Evolutionary conservation across 1,140 invertebrate genomes (phyloP), one percentile per base, ranked within the genome.

Genomic region (Atta colombica): DNA sequence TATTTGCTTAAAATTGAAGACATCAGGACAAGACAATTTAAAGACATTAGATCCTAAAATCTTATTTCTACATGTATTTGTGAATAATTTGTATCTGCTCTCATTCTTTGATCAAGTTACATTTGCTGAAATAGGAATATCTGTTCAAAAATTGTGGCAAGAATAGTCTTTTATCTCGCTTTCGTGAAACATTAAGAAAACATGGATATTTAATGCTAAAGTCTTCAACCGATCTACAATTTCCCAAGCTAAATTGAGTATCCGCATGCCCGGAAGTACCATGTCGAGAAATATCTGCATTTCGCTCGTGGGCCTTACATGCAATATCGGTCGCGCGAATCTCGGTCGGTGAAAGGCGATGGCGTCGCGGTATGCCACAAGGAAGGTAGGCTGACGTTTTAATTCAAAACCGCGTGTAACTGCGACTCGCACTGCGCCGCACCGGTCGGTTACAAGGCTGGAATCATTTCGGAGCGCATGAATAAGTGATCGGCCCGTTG

Each of bases 391-490:
- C 81, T 69, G 87, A 81, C 88, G 60, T 89, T 90, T 90, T 87
- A 89, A 90, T 90, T 89, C 89, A 84, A 49, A 85, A 84, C 25
- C 87, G 63, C 45, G 61, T 31, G 21, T 75, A 75, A 75, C 81
- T 49, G 80, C 31, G 82, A 28, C 72, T 65, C 75, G 45, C 63
- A n/a, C 21, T 21, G 25, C 39, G 74, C 68, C 31, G 35, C 53
- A 55, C 14, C 14, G 65, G 55, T 65, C 75, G 25, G 60, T 77
- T 80, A 86, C 87, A 88, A 90, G 91, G 90, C 80, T 90, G 89
- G 88, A 93, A 94, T 94, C 92, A 93, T 94, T 94, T 93, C 92
- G 91, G 85, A 88, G 85, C 84, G 87, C 87, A 94, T 94, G 92
- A 94, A 94, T 94, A 94, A 94, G 84, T 92, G 93, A 94, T 93